Evolutionary conservation across 2,113 vertebrate species (phyloP).

Genomic region (Globicephala melas): DNA sequence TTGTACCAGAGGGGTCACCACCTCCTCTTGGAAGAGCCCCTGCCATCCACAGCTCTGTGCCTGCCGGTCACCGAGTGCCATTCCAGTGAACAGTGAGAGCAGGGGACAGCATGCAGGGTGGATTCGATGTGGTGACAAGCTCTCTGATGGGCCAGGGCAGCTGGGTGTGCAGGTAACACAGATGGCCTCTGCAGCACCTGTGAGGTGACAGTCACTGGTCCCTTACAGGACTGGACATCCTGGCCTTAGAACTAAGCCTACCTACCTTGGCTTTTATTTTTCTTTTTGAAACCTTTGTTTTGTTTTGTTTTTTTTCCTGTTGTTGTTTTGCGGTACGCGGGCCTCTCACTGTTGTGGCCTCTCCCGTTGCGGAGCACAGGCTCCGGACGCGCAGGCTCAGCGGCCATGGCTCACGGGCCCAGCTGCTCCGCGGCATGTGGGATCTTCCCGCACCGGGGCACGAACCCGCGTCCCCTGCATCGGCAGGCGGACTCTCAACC

Average conservation of each 20-base stretch:
- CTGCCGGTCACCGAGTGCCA: not conserved
- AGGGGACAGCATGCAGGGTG: conserved; percentile 30
- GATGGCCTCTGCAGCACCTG: conserved; percentile 62
- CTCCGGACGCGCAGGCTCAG: too few relatives aligned
- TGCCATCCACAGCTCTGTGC: conserved; percentile 43
- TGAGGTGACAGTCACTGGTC: not conserved
- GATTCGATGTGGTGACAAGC: conserved; percentile 61
- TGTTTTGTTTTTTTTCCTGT: too few relatives aligned
- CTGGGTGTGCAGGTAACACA: conserved; percentile 45
- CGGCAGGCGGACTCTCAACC: too few relatives aligned
- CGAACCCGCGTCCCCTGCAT: too few relatives aligned
- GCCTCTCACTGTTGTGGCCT: too few relatives aligned
- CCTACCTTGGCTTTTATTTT: not conserved
- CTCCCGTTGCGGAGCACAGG: too few relatives aligned
- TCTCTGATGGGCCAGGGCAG: conserved; percentile 43
- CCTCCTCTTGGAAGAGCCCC: conserved; percentile 57
- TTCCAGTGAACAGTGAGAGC: conserved; percentile 35
- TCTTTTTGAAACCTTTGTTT: not conserved
- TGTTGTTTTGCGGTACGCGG: too few relatives aligned
- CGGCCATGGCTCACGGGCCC: too few relatives aligned
- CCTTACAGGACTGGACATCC: not conserved
- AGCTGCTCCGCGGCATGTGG: too few relatives aligned
- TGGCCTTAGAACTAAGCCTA: conserved; percentile 2
- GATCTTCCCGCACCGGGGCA: too few relatives aligned
- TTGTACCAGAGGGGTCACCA: conserved; percentile 42